Conservation (phyloP, 1,140 invertebrate species). For the Cotesia chilonis region DNA sequence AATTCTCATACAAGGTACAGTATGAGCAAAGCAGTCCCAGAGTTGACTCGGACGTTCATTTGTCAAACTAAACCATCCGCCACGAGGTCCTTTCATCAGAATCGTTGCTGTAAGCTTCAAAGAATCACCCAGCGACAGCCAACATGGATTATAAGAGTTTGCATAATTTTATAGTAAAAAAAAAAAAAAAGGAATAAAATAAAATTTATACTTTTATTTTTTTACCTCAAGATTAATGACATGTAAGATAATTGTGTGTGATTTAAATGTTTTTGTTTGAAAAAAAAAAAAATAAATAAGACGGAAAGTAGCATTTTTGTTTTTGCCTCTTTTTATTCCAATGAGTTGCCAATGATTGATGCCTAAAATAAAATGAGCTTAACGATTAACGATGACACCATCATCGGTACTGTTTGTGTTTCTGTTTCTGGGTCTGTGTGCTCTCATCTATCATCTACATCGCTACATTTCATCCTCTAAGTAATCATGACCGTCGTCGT, state of each 20-base stretch:
- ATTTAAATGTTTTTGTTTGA: no score
- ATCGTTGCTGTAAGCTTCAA: conserved; percentile 20
- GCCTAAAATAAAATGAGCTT: no score
- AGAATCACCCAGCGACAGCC: background rate
- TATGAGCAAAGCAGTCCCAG: background rate
- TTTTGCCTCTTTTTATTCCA: no score
- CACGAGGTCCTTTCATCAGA: conserved; percentile 22
- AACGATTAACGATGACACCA: no score
- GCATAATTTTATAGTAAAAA: conserved; percentile 11
- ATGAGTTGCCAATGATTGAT: no score
- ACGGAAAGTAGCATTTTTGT: no score
- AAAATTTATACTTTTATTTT: background rate
- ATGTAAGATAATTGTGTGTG: conserved; percentile 5
- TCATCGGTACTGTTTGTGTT: no score
- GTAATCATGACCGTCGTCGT: conserved; percentile 7
- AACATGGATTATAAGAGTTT: conserved; percentile 20
- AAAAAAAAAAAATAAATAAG: no score
- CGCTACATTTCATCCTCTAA: no score
- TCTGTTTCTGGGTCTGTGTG: no score
- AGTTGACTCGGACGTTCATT: conserved; percentile 25
- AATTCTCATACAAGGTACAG: background rate
- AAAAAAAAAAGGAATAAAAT: background rate
- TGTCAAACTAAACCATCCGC: conserved; percentile 26
- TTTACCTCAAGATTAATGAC: background rate
- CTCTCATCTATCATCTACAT: no score